Conservation (phyloP, 2,113 vertebrate genomes). For the Limnothrissa miodon region DNA sequence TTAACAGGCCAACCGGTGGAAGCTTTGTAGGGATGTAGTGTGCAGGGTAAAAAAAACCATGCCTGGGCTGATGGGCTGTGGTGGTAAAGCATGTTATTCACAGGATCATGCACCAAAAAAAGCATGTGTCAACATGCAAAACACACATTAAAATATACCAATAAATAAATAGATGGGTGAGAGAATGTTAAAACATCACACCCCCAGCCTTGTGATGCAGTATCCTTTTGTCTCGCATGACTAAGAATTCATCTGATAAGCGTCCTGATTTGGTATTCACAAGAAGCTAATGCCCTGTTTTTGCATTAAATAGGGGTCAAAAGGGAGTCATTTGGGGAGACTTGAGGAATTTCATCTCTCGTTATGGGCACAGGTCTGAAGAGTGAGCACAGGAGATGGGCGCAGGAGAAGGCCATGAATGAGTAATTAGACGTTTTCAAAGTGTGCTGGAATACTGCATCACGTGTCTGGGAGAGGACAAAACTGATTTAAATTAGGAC, state of each 20-base stretch:
- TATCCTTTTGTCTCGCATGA: conserved; percentile 45
- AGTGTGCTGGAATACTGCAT: conserved; percentile 55
- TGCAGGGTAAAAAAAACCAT: conserved; percentile 46
- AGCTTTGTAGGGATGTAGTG: conserved; percentile 1
- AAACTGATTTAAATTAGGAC: conserved; percentile 23
- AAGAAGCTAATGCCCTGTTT: background rate
- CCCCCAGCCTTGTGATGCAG: conserved; percentile 62
- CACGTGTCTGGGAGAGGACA: conserved; percentile 51
- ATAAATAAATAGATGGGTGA: conserved; percentile 21
- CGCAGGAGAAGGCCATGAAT: background rate
- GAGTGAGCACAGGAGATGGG: background rate
- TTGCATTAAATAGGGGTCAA: background rate
- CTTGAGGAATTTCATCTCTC: background rate
- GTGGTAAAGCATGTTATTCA: conserved; percentile 20
- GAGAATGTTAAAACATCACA: conserved; percentile 29
- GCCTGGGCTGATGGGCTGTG: conserved; percentile 43
- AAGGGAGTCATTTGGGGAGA: background rate
- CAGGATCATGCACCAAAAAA: conserved; percentile 53
- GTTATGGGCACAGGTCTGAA: background rate
- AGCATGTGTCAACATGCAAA: conserved; percentile 60
- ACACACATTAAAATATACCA: conserved; percentile 20
- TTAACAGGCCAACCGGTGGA: background rate
- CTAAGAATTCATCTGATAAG: background rate
- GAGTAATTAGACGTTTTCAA: conserved; percentile 1
- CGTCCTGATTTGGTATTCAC: background rate